phyloP scores from a whole-genome alignment of 2,888 invertebrate genomes.

The Pyrgus malvae region DNA sequence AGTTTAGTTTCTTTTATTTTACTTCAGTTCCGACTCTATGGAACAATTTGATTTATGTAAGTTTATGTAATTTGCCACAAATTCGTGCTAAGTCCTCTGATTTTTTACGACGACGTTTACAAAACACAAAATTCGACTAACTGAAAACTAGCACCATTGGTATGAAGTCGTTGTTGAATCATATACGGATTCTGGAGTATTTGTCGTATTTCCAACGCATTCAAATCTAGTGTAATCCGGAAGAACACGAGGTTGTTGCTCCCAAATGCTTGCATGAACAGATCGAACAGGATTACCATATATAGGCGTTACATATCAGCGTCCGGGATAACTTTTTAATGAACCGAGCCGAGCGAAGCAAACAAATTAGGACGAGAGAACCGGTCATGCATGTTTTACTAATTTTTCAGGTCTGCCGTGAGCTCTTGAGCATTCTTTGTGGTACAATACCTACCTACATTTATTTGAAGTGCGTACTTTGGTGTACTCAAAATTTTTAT shows the following conservation, averaged over 20 bases:
- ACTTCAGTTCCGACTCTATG: no score
- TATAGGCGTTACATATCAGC: constrained; percentile 21
- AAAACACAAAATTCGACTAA: no score
- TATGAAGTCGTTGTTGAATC: constrained; percentile 31
- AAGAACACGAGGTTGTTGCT: constrained; percentile 46
- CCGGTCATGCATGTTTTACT: constrained; percentile 7
- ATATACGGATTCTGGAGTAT: constrained; percentile 36
- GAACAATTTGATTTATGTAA: no score
- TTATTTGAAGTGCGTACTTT: no score
- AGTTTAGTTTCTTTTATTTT: no score
- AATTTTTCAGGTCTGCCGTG: background rate
- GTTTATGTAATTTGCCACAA: no score
- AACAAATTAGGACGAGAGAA: constrained; percentile 11
- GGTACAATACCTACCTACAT: background rate
- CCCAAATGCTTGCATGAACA: constrained; percentile 33
- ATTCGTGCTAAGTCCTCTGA: no score
- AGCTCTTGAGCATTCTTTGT: background rate
- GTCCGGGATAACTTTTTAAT: constrained; percentile 32
- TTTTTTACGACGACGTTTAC: no score
- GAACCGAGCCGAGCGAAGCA: constrained; percentile 34
- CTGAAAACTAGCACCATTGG: constrained; percentile 9
- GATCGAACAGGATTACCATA: constrained; percentile 44
- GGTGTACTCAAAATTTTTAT: no score
- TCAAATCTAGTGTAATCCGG: constrained; percentile 51
- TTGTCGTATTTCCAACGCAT: constrained; percentile 51